Base-by-base conservation (phyloP, 2,888 invertebrate species). In the Helicoverpa assulta region DNA sequence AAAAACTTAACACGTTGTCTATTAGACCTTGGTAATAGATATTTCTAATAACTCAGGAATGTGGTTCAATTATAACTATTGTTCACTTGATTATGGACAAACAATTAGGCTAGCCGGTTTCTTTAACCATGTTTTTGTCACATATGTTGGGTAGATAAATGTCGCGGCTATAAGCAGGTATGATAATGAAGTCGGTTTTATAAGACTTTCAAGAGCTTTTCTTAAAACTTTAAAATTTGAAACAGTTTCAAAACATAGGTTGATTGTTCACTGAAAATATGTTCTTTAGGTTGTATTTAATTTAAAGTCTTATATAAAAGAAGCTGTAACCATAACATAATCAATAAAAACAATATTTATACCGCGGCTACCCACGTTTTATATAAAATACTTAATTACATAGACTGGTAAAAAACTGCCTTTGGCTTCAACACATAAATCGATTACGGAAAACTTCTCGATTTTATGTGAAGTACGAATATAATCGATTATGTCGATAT, bases 381-480 rank as follows among this genome's bases (percentile, higher is more conserved):
- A 80, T 85, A 76, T 83, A 85, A 86, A 87, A 86, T 81, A 86
- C 83, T 84, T 81, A 81, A 89, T 88, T 83, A 85, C 80, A 82
- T 76, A 52, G 68, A 78, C 73, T 82, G 85, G 82, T 80, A 85
- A 84, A 85, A 86, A 86, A 85, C 66, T 64, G 90, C 92, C 90
- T 63, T 69, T 43, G 82, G 92, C 91, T 18, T 47, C 73, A 75
- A 80, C 81, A 89, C 90, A 92, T 92, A 91, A 92, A 91, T 93
- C 62, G 87, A 86, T 81, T 80, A 80, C 83, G 85, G 85, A 89
- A 90, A 91, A 90, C 82, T 86, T 81, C 89, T 84, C 87, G 89
- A 89, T 91, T 91, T 86, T 80, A 86, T 89, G 88, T 90, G 85
- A 61, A 60, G 52, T 67, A 67, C 54, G 40, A 65, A 59, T 58